Conservation (phyloP, 2,888 invertebrate species). For the Leptothorax acervorum region DNA sequence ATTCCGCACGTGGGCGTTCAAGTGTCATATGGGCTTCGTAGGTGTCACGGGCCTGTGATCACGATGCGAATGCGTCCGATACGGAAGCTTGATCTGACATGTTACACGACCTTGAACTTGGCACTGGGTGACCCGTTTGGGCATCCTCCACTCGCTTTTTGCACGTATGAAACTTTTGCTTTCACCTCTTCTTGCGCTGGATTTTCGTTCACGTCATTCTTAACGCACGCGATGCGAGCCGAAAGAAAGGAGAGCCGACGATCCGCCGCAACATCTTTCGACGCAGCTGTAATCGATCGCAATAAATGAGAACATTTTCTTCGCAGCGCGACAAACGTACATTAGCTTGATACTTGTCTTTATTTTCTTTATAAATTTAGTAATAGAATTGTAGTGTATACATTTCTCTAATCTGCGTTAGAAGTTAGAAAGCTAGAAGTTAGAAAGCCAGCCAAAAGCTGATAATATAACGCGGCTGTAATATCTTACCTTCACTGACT, state of each 20-base stretch:
- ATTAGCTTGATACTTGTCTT: neutral
- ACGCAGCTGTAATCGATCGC: conserved; percentile 4
- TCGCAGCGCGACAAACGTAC: neutral
- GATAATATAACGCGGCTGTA: neutral
- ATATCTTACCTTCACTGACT: neutral
- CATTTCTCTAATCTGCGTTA: neutral
- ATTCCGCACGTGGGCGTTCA: conserved; percentile 37
- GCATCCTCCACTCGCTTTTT: conserved; percentile 61
- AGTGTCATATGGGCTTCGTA: neutral
- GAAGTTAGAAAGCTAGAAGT: neutral
- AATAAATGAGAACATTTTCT: neutral
- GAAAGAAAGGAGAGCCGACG: conserved; percentile 34
- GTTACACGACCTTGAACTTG: conserved; percentile 71
- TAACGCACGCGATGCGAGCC: conserved; percentile 49
- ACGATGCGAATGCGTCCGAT: conserved; percentile 45
- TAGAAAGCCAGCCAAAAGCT: neutral
- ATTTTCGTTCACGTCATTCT: conserved; percentile 64
- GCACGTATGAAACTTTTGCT: conserved; percentile 70
- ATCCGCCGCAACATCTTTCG: neutral
- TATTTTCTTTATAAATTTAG: neutral
- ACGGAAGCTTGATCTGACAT: conserved; percentile 30
- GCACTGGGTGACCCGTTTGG: conserved; percentile 62
- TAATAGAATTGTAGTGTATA: neutral
- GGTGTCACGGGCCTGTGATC: conserved; percentile 45
- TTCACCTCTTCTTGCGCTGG: conserved; percentile 53